Conservation (phyloP, 2,888 invertebrate species). For the Cosmopolites sordidus region DNA sequence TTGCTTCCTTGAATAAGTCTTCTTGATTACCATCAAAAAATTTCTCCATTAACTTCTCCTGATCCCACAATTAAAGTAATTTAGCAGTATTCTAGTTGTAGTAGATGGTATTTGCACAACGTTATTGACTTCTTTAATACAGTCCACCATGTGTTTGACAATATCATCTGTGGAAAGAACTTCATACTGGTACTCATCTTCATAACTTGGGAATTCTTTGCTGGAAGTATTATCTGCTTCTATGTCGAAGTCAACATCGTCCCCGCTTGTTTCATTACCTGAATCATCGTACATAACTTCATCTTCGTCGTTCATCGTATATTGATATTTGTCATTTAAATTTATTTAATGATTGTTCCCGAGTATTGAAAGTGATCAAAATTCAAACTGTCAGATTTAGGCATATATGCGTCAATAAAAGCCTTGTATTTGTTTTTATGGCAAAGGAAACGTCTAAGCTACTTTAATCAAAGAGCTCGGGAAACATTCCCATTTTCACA, state of each 20-base stretch:
- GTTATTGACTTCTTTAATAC: constrained; percentile 93
- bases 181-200: constrained; percentile 91
- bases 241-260: constrained; percentile 91
- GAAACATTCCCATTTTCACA: constrained; percentile 1
- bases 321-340: constrained; percentile 16
- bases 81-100: constrained; percentile 88
- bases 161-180: constrained; percentile 95
- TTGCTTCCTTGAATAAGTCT: constrained; percentile 88
- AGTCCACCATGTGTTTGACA: constrained; percentile 95
- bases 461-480: constrained; percentile 6
- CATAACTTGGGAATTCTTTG: constrained; percentile 73
- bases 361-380: constrained; percentile 10
- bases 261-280: constrained; percentile 89
- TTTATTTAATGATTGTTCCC: constrained; percentile 5
- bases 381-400: constrained; percentile 19
- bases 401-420: constrained; percentile 6
- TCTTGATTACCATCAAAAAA: constrained; percentile 96
- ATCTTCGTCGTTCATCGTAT: constrained; percentile 85
- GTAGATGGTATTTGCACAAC: constrained; percentile 90
- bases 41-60: constrained; percentile 96
- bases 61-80: constrained; percentile 99
- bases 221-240: constrained; percentile 74
- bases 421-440: constrained; percentile 4
- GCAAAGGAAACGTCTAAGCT: not conserved
- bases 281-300: constrained; percentile 86